These are phyloP conservation scores for Silvanus unidentatus DNA, from an alignment of 2,888 invertebrate genomes.

Conservation along the genomic window DNA sequence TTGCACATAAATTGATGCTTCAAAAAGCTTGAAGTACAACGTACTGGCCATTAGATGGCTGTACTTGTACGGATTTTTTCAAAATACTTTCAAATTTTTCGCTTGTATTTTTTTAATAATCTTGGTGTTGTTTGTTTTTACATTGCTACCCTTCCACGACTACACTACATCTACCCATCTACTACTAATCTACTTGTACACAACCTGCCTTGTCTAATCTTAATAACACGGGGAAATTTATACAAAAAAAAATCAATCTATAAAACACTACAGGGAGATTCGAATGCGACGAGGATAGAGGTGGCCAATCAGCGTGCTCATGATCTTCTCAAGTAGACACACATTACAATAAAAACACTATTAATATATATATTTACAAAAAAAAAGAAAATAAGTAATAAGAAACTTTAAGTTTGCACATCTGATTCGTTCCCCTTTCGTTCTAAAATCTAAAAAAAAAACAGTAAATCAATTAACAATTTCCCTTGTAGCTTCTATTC, in stretches of 20 bases:
- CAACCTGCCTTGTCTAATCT: conserved; percentile 4
- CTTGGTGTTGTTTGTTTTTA: conserved; percentile 42
- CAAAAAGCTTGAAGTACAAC: no score
- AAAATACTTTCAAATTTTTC: not conserved
- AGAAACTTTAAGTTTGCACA: no score
- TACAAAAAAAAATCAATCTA: not conserved
- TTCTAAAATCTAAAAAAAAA: no score
- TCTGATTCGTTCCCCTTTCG: conserved; percentile 25
- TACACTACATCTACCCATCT: conserved; percentile 23
- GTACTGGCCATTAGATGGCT: no score
- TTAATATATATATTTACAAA: conserved; percentile 8
- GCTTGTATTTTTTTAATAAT: conserved; percentile 34
- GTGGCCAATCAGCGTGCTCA: conserved; percentile 95
- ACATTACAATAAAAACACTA: conserved; percentile 35
- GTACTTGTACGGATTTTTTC: no score
- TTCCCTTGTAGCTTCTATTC: no score
- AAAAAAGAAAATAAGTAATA: conserved; percentile 12
- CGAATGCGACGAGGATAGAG: conserved; percentile 93
- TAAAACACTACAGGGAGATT: conserved; percentile 64
- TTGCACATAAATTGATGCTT: no score
- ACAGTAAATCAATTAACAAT: no score
- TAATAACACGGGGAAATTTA: no score
- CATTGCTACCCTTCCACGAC: conserved; percentile 41
- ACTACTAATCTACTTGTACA: conserved; percentile 20
- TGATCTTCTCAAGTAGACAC: conserved; percentile 85